These are phyloP conservation scores for Catocala nupta DNA, from an alignment of 2,888 invertebrate genomes.

Conservation along the genomic window DNA sequence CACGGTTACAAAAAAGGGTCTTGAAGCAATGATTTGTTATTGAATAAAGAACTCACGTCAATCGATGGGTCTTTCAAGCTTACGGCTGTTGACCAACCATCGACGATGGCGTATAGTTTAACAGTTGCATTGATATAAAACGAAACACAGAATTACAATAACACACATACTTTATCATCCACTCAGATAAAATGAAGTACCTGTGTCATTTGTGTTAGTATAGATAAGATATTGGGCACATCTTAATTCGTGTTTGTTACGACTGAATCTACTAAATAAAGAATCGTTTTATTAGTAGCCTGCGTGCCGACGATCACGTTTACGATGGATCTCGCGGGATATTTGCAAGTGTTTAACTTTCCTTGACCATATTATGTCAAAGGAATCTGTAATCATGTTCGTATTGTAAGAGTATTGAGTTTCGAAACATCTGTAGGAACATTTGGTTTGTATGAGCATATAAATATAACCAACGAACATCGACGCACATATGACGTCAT, in stretches of 20 bases:
- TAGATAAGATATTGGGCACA: constrained; percentile 35
- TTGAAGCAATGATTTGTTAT: not conserved
- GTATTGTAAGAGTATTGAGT: constrained; percentile 15
- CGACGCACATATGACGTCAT: constrained; percentile 67
- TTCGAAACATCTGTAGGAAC: constrained; percentile 38
- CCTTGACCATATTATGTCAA: constrained; percentile 8
- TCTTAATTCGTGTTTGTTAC: constrained; percentile 5
- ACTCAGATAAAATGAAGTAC: constrained; percentile 24
- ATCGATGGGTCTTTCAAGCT: constrained; percentile 8
- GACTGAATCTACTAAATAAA: constrained; percentile 15
- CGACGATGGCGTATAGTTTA: constrained; percentile 1
- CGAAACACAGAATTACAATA: constrained; percentile 22
- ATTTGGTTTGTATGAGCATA: constrained; percentile 25
- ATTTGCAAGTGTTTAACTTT: constrained; percentile 15
- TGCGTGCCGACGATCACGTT: no score
- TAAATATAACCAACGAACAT: constrained; percentile 55
- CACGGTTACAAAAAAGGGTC: constrained; percentile 3
- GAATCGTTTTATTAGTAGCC: not conserved
- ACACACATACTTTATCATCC: constrained; percentile 27
- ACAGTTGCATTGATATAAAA: constrained; percentile 15
- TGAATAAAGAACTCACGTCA: not conserved
- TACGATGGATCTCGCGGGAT: constrained; percentile 7
- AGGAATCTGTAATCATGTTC: constrained; percentile 18
- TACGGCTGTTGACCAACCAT: constrained; percentile 6
- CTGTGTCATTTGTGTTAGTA: constrained; percentile 20